A percentile compares a stretch with the other conserved stretches of the same genome.
Conservation (phyloP, 2,797 vertebrate species). For the Sebastes iracundus region DNA sequence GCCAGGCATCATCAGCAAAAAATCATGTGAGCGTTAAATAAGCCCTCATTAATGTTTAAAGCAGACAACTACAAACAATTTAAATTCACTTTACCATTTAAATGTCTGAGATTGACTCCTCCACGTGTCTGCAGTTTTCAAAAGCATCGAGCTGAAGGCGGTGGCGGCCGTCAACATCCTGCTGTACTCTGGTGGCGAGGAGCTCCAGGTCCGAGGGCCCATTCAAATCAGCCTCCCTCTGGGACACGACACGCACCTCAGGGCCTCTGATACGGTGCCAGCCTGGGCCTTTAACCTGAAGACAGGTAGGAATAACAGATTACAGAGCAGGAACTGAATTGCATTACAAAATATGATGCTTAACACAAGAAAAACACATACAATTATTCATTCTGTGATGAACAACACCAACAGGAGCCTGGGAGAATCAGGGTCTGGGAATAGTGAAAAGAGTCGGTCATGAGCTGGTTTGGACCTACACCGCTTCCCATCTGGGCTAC, state of each 20-base stretch:
- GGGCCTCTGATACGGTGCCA: slow-evolving; percentile 85
- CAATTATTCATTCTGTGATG: background rate
- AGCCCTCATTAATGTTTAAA: background rate
- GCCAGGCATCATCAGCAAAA: slow-evolving; percentile 85
- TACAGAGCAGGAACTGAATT: background rate
- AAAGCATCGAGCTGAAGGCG: slow-evolving; percentile 86
- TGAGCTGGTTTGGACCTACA: slow-evolving; percentile 89
- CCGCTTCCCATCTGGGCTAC: slow-evolving; percentile 91
- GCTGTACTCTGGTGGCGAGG: slow-evolving; percentile 84
- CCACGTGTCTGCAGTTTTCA: slow-evolving; percentile 79
- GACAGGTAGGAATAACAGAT: slow-evolving; percentile 78
- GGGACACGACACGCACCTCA: slow-evolving; percentile 70
- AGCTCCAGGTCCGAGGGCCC: slow-evolving; percentile 88
- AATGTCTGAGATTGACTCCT: background rate
- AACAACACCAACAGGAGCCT: slow-evolving; percentile 71
- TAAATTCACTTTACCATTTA: background rate
- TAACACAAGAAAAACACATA: background rate
- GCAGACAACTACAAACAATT: background rate
- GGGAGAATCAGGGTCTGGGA: slow-evolving; percentile 91
- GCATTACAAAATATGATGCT: background rate
- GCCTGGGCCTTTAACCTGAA: slow-evolving; percentile 92
- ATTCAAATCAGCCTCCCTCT: slow-evolving; percentile 91
- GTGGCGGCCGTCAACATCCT: slow-evolving; percentile 87
- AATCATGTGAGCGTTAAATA: slow-evolving; percentile 81
- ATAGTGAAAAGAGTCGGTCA: slow-evolving; percentile 81